Evolutionary conservation across 2,113 vertebrate species (phyloP), one percentile per base, ranked within the genome.

Genomic region (Perognathus longimembris): DNA sequence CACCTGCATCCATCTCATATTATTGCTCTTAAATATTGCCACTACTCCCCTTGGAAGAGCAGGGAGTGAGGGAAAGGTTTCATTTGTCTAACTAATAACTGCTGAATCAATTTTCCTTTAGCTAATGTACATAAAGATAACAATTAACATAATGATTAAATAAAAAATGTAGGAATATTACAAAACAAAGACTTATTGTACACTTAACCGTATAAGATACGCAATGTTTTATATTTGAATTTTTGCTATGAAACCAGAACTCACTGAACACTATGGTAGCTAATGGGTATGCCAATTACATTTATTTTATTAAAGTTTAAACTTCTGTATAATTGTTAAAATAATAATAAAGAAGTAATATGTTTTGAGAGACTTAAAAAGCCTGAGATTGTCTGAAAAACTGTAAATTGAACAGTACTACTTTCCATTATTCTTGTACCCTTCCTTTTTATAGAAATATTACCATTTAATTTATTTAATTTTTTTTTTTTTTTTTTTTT

Each of bases 371-470:
- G 32, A 92, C 32, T 73, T 34, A 17, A 80, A 67, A 75, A 81
- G 57, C 14, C 42, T 28, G 88, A 89, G 26, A 80, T 54, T 93
- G 38, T 82, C 83, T 94, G 42, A 57, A 45, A 80, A 71, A 78
- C 61, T 90, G 32, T 59, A 77, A 73, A 90, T 32, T 93, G 61
- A 90, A 90, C 50, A 92, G 14, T 57, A 76, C 75, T 85, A 69
- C 89, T 96, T 92, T 94, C 61, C 28, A 63, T 78, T 85, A 69
- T 90, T 94, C 38, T 28, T 82, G 20, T 86, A 80, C 76, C 73
- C 12, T 92, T 94, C 28, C 67, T 75, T 95, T 96, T 86, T 92
- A 81, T 82, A 79, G 94, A 96, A 94, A 92, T 95, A 85, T 93
- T 90, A 38, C 40, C 76, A 32, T 54, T 94, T 88, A 92, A 89